Evolutionary conservation across 53 echinoderm and acorn worm genomes (phyloP), one percentile per base, ranked within the genome.

Genomic region (Actinopyga echinites): DNA sequence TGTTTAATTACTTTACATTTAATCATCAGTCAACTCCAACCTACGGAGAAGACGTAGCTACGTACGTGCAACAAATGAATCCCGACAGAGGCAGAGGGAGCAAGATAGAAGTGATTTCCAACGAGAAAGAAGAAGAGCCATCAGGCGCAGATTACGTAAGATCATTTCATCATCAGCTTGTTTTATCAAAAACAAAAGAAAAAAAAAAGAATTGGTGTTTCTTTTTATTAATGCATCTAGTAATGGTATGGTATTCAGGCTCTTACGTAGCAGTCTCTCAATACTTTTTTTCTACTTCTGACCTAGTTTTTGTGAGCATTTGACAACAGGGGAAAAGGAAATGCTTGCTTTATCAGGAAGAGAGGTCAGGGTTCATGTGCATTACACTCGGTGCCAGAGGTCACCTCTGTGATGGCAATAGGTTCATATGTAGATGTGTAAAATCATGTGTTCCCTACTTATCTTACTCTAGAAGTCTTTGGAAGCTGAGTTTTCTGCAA

Each of bases 21-120:
- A 49, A 49, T 49, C 17, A 15, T 49, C 90, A 95, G 95, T 95
- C 30, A 95, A 92, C 65, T 90, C 95, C 54, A 92, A 85, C 87
- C 82, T 95, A 75, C 65, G 91, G 34, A 67, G 96, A 59, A 69
- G 96, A 58, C 62, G 91, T 21, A 85, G 93, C 59, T 93, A 96
- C 58, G 86, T 93, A 43, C 90, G 96, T 59, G 86, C 91, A n/a
- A 96, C 96, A 53, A 96, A 93, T 40, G 91, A 91, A 79, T 91
- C 93, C 57, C 65, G 93, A 74, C 93, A 89, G 49, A 75, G 93
- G 28, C 57, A 80, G 60, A 79, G 89, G 26, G 36, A 84, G 74
- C 45, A 78, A 65, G 58, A 80, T 34, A 59, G 63, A 61, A 62
- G 36, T 23, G 81, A 80, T 21, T 80, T 80, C 43, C 82, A 86